Evolutionary conservation across 2,888 invertebrate species (phyloP).

Genomic region (Coecobrya sp.): DNA sequence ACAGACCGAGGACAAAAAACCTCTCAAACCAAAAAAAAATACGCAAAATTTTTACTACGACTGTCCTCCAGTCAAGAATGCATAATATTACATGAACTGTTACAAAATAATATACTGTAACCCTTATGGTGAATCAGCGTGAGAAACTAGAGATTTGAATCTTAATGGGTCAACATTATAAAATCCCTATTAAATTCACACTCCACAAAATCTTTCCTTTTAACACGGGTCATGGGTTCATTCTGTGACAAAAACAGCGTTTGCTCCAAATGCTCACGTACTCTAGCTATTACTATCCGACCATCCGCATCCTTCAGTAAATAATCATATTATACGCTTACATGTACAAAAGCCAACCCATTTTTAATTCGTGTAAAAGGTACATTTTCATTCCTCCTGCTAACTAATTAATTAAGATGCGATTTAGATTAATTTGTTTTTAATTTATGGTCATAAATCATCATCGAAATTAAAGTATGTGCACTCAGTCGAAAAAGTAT

Average conservation of each 20-base stretch:
- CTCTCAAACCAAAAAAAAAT: not conserved
- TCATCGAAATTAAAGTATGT: not conserved
- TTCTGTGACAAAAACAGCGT: conserved; percentile 26
- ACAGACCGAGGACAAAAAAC: no score
- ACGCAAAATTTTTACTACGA: not conserved
- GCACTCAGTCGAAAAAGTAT: not conserved
- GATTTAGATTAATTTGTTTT: conserved; percentile 42
- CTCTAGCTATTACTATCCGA: not conserved
- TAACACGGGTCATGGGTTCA: conserved; percentile 3
- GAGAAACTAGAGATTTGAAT: not conserved
- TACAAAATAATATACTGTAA: not conserved
- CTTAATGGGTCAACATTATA: not conserved
- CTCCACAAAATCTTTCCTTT: not conserved
- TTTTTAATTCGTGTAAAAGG: not conserved
- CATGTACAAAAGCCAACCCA: not conserved
- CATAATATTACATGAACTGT: not conserved
- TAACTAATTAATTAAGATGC: conserved; percentile 24
- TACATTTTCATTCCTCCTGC: not conserved
- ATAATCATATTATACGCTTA: not conserved
- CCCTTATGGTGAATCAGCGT: not conserved
- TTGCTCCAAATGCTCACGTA: conserved; percentile 4
- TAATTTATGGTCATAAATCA: conserved; percentile 50
- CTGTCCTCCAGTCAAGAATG: conserved; percentile 10
- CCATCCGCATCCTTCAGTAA: not conserved
- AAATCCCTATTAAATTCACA: not conserved